phyloP scores from a whole-genome alignment of 2,113 vertebrate genomes.

The Xiphorhynchus elegans region DNA sequence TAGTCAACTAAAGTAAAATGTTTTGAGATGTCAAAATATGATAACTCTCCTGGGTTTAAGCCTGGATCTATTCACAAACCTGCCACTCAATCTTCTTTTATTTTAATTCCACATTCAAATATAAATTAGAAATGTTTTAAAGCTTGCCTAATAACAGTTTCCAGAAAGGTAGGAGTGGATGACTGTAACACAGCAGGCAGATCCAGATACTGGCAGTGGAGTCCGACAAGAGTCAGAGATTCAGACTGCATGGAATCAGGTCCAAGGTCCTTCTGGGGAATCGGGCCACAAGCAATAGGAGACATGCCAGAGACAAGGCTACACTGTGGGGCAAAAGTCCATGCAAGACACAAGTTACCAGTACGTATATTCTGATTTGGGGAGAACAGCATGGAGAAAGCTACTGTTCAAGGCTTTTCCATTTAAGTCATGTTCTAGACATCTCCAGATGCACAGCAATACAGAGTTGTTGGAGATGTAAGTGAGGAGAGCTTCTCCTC shows the following conservation, averaged over 20 bases:
- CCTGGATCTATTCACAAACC: background rate
- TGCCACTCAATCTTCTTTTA: background rate
- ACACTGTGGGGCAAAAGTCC: background rate
- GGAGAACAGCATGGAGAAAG: background rate
- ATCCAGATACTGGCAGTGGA: background rate
- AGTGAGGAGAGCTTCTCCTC: background rate
- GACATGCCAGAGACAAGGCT: background rate
- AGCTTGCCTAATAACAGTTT: background rate
- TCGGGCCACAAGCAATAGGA: background rate
- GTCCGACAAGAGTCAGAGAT: background rate
- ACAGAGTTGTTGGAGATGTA: background rate
- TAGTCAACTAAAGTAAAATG: background rate
- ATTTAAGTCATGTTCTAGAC: background rate
- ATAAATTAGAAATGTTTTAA: background rate
- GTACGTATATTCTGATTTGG: background rate
- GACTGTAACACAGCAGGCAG: background rate
- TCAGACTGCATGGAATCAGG: background rate
- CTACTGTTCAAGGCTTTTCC: background rate
- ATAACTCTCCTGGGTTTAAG: background rate
- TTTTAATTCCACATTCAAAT: background rate
- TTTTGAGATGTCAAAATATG: background rate
- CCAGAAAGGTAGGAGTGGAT: background rate
- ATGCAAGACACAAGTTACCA: background rate
- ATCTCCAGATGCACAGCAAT: background rate
- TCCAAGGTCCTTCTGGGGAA: background rate